phyloP scores from a whole-genome alignment of 2,797 vertebrate species.

The Sternotherus odoratus region DNA sequence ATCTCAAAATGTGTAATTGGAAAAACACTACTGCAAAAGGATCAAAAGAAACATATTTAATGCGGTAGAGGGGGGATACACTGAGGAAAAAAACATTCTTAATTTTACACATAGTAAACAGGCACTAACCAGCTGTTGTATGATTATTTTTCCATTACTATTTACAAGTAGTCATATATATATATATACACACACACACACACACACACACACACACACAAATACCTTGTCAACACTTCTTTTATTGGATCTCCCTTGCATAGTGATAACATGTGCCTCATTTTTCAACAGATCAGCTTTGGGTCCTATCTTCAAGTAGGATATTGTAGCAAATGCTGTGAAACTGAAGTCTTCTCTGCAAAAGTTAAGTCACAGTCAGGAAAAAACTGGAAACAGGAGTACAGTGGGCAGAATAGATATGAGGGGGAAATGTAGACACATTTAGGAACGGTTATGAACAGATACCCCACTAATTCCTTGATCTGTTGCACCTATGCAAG shows the following conservation, averaged over 20 bases:
- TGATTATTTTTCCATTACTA: too few species aligned
- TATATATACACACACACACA: too few species aligned
- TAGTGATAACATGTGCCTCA: slow-evolving; percentile 79
- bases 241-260: slow-evolving; percentile 80
- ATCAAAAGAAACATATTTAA: background rate
- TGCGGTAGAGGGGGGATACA: background rate
- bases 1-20: background rate
- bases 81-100: background rate
- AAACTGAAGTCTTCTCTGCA: slow-evolving; percentile 96
- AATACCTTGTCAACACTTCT: slow-evolving; percentile 72
- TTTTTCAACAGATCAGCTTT: slow-evolving; percentile 89
- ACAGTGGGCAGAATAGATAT: background rate
- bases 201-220: too few species aligned
- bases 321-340: slow-evolving; percentile 95
- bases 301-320: slow-evolving; percentile 91
- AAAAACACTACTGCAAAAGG: background rate
- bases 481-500: background rate
- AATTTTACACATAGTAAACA: background rate
- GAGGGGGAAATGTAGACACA: background rate
- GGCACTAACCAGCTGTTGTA: background rate
- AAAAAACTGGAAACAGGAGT: background rate
- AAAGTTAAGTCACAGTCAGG: slow-evolving; percentile 45
- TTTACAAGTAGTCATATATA: too few species aligned
- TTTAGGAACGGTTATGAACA: background rate
- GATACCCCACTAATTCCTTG: background rate